Evolutionary conservation across 2,888 invertebrate species (phyloP).

Genomic region (Melanotus villosus): DNA sequence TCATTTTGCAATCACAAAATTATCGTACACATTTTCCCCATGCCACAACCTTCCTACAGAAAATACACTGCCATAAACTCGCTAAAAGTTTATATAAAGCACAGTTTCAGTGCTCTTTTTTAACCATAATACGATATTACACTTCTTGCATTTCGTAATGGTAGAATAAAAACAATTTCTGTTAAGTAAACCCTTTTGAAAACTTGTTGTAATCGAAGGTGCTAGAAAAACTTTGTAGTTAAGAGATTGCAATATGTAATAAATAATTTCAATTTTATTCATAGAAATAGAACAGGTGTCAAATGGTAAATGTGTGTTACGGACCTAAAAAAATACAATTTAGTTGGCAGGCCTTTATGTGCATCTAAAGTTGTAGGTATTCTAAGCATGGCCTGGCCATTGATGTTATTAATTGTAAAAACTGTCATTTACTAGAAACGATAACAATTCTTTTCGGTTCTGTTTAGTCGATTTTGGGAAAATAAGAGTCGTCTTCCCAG

Average conservation of each 20-base stretch:
- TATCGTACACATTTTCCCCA: too few relatives aligned
- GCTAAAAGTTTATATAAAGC: background rate
- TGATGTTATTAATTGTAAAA: constrained; percentile 9
- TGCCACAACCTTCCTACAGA: too few relatives aligned
- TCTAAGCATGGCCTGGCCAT: constrained; percentile 5
- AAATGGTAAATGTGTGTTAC: constrained; percentile 41
- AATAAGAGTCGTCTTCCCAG: too few relatives aligned
- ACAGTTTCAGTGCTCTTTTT: background rate
- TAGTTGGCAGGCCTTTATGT: constrained; percentile 20
- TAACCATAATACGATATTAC: too few relatives aligned
- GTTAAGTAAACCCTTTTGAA: constrained; percentile 3
- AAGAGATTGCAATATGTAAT: constrained; percentile 25
- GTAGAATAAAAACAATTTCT: background rate
- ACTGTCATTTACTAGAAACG: background rate
- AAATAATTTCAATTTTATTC: constrained; percentile 16
- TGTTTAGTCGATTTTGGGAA: background rate
- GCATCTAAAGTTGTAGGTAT: background rate
- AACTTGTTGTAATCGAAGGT: constrained; percentile 30
- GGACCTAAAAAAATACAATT: constrained; percentile 50
- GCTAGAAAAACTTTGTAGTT: constrained; percentile 31
- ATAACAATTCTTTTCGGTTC: background rate
- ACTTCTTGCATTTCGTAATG: constrained; percentile 10
- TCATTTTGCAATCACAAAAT: too few relatives aligned
- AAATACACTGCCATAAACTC: background rate
- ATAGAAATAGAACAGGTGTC: constrained; percentile 17